Evolutionary conservation across 2,888 invertebrate species (phyloP), one percentile per base, ranked within the genome.

Genomic region (Trisateles emortualis): DNA sequence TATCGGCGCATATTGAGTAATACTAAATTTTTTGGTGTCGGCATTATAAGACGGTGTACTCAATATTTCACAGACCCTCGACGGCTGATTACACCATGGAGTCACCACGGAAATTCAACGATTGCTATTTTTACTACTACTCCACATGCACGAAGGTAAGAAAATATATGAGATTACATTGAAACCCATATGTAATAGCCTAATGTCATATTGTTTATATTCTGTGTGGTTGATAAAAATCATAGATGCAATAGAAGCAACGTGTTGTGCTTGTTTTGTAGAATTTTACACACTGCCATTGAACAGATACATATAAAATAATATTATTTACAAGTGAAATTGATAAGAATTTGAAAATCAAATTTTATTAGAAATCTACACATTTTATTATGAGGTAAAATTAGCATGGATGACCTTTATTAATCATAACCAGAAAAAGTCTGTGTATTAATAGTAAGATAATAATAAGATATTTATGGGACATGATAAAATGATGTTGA

Each of bases 111-210:
- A 96, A 96, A 92, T 95, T 96, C 86, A 96, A 96, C 87, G 97
- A 97, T 87, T 97, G 97, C 88, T 97, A 97, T 89, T 97, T 97
- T 93, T 97, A 95, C 89, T 97, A 96, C 85, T 97, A 97, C 84
- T 97, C 97, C 51, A 96, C 96, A 62, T 97, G 97, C 86, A 95
- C 95, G 64, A 97, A 97, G 95, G 97, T 97, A 91, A 90, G 90
- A 52, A 46, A 64, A 64, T 53, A 50, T 52, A 61, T 75, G 50
- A 56, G 56, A 58, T 52, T 64, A 54, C 40, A 47, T 52, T 52
- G 13, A 9, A 42, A 44, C 48, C 14, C 14, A 17, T 44, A 39
- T 43, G 16, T 54, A 54, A 53, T 39, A 59, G 16, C 16, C 32
- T 35, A 52, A 42, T 64, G 59, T 59, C 59, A 50, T 63, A 49